Percentiles rank a stretch among this genome's conserved stretches.
Conservation (phyloP, 2,797 vertebrate species). For the Psittacula derbiana region DNA sequence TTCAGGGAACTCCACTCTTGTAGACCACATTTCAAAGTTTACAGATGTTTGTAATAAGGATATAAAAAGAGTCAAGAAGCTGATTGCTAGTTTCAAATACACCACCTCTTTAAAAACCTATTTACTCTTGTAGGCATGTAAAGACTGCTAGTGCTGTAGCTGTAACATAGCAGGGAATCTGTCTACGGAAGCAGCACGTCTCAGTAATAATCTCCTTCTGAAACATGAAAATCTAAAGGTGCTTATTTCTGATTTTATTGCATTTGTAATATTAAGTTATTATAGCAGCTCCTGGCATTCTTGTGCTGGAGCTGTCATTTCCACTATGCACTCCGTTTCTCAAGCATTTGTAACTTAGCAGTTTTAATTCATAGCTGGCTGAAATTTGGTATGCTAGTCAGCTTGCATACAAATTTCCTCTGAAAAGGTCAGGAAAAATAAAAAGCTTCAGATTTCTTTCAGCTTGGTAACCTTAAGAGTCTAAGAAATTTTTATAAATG, state of each 20-base stretch:
- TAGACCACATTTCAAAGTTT: background rate
- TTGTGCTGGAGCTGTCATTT: background rate
- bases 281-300: background rate
- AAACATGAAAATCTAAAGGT: background rate
- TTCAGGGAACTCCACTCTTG: background rate
- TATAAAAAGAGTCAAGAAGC: background rate
- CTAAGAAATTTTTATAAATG: background rate
- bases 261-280: slow-evolving; percentile 41
- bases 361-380: slow-evolving; percentile 21
- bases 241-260: slow-evolving; percentile 37
- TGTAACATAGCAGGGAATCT: background rate
- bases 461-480: background rate
- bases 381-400: slow-evolving; percentile 1
- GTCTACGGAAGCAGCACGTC: background rate
- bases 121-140: background rate
- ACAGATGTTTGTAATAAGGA: background rate
- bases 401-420: background rate
- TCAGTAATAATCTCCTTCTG: background rate
- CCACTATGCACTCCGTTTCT: background rate
- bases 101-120: background rate
- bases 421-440: background rate
- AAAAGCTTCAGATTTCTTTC: background rate
- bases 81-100: background rate
- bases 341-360: background rate
- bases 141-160: slow-evolving; percentile 11